Evolutionary conservation across 1,140 invertebrate genomes (phyloP), one percentile per base, ranked within the genome.

Genomic region (Zophobas atratus): DNA sequence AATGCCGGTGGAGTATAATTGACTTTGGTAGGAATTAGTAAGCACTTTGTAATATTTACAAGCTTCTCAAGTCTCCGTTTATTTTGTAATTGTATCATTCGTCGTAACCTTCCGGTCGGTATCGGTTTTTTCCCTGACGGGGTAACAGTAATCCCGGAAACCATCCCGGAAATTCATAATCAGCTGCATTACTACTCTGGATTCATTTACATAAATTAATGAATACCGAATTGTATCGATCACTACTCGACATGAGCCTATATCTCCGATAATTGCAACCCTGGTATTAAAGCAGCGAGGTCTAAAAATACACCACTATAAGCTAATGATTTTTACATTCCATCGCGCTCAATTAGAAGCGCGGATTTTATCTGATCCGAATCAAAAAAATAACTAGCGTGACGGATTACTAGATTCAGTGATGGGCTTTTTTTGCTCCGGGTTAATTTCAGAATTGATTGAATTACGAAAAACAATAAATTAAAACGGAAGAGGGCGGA

Each of bases 151-250:
- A 33, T 57, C 56, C 33, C 20, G 56, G 56, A 57, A 57, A 35
- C 33, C 56, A 6, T 8, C 56, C 56, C 35, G 56, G 56, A 60
- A 60, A 60, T 60, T n/a, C 35, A 60, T 60, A 60, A 60, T 60
- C 56, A 39, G 56, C 56, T 60, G 56, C 56, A 60, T 60, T 60
- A 36, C 38, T 60, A 60, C 56, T 60, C 34, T 36, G 56, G 35
- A 60, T 60, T 60, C 36, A 60, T 60, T 60, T 60, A 39, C 56
- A 60, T 60, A 60, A 60, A 60, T 60, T 60, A 60, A 60, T 60
- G 56, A 60, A 39, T 6, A n/a, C 33, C 56, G 56, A 35, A 60
- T 4, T 8, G 43, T 20, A 20, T 55, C 53, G 53, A 53, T 53
- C 5, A 53, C 51, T 20, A 53, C 4, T 33, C 51, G 3, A 20